phyloP scores from a whole-genome alignment of 2,888 invertebrate species.

The Epicampocera succincta region DNA sequence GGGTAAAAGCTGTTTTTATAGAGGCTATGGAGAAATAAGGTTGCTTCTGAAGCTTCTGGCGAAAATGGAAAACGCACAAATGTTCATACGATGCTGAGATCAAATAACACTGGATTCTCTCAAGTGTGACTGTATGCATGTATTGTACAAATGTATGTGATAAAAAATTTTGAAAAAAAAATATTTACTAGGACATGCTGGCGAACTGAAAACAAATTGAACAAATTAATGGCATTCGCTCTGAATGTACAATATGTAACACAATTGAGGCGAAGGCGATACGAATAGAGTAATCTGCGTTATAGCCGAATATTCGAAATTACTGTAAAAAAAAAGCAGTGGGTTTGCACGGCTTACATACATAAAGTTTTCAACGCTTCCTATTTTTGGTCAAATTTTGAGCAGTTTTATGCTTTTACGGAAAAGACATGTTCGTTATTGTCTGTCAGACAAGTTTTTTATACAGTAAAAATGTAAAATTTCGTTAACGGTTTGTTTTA shows the following conservation, averaged over 20 bases:
- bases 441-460: too few relatives aligned
- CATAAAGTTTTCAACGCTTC: too few relatives aligned
- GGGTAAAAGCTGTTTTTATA: not conserved
- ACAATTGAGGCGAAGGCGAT: constrained; percentile 27
- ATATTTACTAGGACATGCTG: constrained; percentile 33
- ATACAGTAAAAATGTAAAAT: too few relatives aligned
- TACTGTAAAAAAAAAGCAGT: too few relatives aligned
- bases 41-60: not conserved
- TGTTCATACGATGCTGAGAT: constrained; percentile 10
- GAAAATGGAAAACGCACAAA: constrained; percentile 11
- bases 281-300: too few relatives aligned
- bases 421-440: too few relatives aligned
- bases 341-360: too few relatives aligned
- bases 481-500: too few relatives aligned
- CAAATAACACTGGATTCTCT: not conserved
- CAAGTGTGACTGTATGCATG: not conserved
- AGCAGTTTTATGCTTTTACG: too few relatives aligned
- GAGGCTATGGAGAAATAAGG: constrained; percentile 18
- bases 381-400: too few relatives aligned
- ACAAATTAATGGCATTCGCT: constrained; percentile 2
- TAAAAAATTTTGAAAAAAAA: constrained; percentile 20
- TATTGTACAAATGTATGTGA: too few relatives aligned
- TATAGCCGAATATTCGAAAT: too few relatives aligned
- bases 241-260: constrained; percentile 18
- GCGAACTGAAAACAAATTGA: not conserved